Conservation (phyloP, 2,888 invertebrate genomes). For the Stenichneumon culpator region DNA sequence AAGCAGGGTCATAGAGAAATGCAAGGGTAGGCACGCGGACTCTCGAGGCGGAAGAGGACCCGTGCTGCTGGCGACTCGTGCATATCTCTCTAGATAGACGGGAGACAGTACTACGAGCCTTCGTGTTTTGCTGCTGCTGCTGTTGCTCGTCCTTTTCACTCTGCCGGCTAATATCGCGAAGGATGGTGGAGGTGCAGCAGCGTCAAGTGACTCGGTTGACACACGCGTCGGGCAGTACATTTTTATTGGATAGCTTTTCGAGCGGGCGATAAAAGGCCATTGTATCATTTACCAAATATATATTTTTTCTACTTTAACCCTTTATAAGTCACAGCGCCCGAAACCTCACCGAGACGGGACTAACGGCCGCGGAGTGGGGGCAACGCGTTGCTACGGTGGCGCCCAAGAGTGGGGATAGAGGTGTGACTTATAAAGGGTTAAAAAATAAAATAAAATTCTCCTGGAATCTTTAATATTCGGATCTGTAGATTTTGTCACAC, state of each 20-base stretch:
- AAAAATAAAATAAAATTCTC: no score
- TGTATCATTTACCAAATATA: conserved; percentile 8
- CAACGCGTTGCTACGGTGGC: no score
- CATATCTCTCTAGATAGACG: neutral
- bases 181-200: conserved; percentile 20
- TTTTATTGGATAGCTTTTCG: conserved; percentile 37
- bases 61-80: conserved; percentile 18
- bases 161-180: conserved; percentile 28
- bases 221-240: neutral
- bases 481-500: no score
- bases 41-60: conserved; percentile 40
- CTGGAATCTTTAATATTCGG: no score
- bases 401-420: no score
- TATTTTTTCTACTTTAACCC: no score
- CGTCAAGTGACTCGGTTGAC: conserved; percentile 22
- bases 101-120: neutral
- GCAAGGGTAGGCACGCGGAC: conserved; percentile 56
- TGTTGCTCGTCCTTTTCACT: conserved; percentile 37
- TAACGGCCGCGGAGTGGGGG: no score
- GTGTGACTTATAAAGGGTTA: no score
- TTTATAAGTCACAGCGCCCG: no score
- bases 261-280: neutral
- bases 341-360: no score
- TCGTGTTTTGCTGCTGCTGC: conserved; percentile 34
- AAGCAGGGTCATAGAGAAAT: conserved; percentile 57